Conservation (phyloP, 2,113 vertebrate species). For the Hylia prasina region DNA sequence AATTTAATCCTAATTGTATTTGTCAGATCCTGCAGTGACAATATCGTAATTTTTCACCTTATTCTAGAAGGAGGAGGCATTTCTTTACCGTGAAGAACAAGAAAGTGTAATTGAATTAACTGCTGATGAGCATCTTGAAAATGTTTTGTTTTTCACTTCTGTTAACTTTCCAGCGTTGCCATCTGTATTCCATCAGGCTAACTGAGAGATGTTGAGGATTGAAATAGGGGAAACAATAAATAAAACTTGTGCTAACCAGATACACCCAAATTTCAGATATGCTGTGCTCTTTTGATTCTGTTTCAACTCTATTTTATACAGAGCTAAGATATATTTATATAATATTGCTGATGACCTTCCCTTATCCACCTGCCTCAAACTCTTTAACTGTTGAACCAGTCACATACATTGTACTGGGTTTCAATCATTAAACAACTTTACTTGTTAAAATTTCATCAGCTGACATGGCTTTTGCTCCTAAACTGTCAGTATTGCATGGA, state of each 20-base stretch:
- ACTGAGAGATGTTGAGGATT: not conserved
- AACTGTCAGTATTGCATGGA: not conserved
- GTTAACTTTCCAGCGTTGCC: not conserved
- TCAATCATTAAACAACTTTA: not conserved
- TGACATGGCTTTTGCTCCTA: not conserved
- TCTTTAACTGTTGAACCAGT: not conserved
- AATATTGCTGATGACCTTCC: not conserved
- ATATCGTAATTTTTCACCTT: conserved; percentile 33
- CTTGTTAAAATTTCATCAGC: not conserved
- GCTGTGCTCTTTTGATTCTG: not conserved
- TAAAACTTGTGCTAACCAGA: not conserved
- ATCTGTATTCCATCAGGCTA: not conserved
- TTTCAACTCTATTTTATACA: not conserved
- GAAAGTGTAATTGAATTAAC: not conserved
- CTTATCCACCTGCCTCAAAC: not conserved
- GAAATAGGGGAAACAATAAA: not conserved
- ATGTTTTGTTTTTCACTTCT: not conserved
- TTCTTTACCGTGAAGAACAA: conserved; percentile 8
- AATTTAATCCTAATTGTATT: conserved; percentile 54
- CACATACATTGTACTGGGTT: rapidly evolving
- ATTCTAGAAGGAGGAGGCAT: not conserved
- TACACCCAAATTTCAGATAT: not conserved
- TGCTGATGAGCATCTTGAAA: not conserved
- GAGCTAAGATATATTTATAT: not conserved
- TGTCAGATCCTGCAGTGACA: conserved; percentile 21